These are phyloP conservation scores for Lepus europaeus DNA, from an alignment of 2,113 vertebrate species.

Conservation along the genomic window DNA sequence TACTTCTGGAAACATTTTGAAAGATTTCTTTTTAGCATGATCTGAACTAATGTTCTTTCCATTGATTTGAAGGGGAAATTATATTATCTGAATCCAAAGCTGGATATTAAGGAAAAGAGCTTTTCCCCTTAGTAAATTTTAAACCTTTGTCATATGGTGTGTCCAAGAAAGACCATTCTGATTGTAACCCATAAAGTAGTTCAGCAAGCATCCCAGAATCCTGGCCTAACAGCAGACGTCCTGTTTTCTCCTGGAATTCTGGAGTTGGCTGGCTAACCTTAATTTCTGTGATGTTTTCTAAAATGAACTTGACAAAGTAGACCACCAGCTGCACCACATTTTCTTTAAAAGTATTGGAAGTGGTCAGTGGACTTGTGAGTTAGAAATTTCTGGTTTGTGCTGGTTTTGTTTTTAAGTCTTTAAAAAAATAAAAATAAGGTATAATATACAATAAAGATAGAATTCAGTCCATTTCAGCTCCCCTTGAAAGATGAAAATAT, in stretches of 20 bases:
- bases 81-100: conserved; percentile 34
- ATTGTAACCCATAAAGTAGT: conserved; percentile 12
- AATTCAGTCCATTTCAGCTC: conserved; percentile 14
- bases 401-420: conserved; percentile 47
- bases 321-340: neutral
- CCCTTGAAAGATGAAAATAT: conserved; percentile 41
- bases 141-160: neutral
- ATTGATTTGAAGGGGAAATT: conserved; percentile 42
- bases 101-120: conserved; percentile 46
- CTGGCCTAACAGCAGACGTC: neutral
- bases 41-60: conserved; percentile 64
- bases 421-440: neutral
- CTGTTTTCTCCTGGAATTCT: neutral
- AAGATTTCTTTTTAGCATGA: conserved; percentile 36
- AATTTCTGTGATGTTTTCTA: conserved; percentile 53
- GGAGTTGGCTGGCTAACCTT: neutral
- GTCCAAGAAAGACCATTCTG: conserved; percentile 27
- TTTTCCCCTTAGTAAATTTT: neutral
- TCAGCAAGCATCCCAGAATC: neutral
- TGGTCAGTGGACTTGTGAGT: neutral
- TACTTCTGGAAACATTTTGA: conserved; percentile 59
- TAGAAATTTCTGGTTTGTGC: conserved; percentile 43
- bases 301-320: conserved; percentile 51
- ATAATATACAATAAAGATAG: conserved; percentile 51
- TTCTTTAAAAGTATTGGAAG: conserved; percentile 23